phyloP scores from a whole-genome alignment of 2,888 invertebrate species.

The Protonemura montana region DNA sequence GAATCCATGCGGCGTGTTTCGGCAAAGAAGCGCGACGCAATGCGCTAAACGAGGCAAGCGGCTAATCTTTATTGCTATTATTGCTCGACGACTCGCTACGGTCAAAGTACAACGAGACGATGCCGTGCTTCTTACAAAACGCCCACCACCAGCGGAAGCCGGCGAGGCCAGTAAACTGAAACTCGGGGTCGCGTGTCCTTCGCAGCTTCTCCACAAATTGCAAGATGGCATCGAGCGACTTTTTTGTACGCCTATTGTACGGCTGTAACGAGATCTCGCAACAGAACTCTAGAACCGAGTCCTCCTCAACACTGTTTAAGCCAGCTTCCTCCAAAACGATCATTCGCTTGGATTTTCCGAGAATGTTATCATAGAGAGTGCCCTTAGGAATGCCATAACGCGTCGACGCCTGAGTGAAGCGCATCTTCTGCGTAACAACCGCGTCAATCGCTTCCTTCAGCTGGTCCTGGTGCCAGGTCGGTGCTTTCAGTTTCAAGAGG shows the following conservation, averaged over 20 bases:
- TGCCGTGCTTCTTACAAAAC: constrained; percentile 79
- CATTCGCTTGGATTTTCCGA: constrained; percentile 80
- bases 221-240: constrained; percentile 69
- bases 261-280: constrained; percentile 75
- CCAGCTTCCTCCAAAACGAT: constrained; percentile 75
- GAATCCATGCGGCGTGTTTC: not conserved
- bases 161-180: constrained; percentile 73
- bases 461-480: constrained; percentile 77
- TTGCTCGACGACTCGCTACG: constrained; percentile 42
- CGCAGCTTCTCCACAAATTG: constrained; percentile 72
- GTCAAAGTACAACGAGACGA: constrained; percentile 70
- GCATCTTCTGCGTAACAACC: constrained; percentile 77
- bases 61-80: not conserved
- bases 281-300: constrained; percentile 73
- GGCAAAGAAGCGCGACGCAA: not conserved
- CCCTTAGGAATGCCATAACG: constrained; percentile 79
- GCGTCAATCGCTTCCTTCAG: constrained; percentile 79
- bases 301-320: constrained; percentile 68
- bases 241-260: constrained; percentile 76
- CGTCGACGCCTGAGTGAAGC: constrained; percentile 78
- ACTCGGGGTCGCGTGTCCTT: constrained; percentile 68
- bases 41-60: not conserved
- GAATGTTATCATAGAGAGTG: constrained; percentile 78
- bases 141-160: constrained; percentile 86
- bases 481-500: constrained; percentile 67